Evolutionary conservation across 1,140 invertebrate genomes (phyloP).

Genomic region (Teleopsis dalmanni): DNA sequence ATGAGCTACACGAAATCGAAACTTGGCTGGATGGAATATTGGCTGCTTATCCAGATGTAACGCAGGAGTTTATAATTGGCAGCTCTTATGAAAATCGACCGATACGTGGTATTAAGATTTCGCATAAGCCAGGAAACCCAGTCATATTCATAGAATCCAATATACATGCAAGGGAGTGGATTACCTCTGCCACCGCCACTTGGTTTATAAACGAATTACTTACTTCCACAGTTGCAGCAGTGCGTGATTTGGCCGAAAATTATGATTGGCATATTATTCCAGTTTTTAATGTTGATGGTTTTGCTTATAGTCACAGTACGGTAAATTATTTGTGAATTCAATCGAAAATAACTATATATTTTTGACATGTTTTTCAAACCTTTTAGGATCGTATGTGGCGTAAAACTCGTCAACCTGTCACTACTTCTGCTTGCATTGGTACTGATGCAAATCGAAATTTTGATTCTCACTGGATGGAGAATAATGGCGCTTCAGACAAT

Average conservation of each 20-base stretch:
- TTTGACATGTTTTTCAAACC: conserved; percentile 12
- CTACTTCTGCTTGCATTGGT: conserved; percentile 48
- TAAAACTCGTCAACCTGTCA: conserved; percentile 45
- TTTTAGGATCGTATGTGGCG: conserved; percentile 48
- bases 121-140: conserved; percentile 48
- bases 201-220: conserved; percentile 51
- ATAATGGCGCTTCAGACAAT: conserved; percentile 23
- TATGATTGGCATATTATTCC: conserved; percentile 63
- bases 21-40: conserved; percentile 45
- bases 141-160: conserved; percentile 52
- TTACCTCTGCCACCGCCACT: conserved; percentile 50
- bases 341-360: background rate
- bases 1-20: conserved; percentile 46
- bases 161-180: conserved; percentile 52
- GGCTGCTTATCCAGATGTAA: conserved; percentile 28
- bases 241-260: conserved; percentile 42
- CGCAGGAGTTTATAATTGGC: conserved; percentile 32
- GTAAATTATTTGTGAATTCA: conserved; percentile 19
- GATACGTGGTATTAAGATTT: conserved; percentile 55
- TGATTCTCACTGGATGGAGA: conserved; percentile 54
- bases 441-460: conserved; percentile 65
- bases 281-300: conserved; percentile 67
- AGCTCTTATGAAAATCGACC: conserved; percentile 53
- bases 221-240: conserved; percentile 25
- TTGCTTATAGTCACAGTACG: conserved; percentile 51